These are phyloP conservation scores for Ichneumoninae sp. DNA, from an alignment of 2,888 invertebrate genomes.

Conservation along the genomic window DNA sequence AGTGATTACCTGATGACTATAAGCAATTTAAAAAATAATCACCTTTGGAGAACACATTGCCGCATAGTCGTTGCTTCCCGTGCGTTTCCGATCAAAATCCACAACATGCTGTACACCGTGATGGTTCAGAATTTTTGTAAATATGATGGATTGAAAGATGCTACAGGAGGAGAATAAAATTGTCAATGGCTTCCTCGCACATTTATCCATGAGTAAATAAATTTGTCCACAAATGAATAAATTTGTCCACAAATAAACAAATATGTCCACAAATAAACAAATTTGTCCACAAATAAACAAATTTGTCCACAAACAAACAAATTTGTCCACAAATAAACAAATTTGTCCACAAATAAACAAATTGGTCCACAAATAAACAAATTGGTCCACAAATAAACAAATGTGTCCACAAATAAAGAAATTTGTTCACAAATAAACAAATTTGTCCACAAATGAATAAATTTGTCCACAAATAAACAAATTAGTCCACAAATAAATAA, in stretches of 20 bases:
- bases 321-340: no score
- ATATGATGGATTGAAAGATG: slow-evolving; percentile 80
- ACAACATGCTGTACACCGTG: slow-evolving; percentile 77
- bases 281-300: no score
- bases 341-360: no score
- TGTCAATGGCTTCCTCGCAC: not conserved
- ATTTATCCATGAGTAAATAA: not conserved
- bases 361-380: no score
- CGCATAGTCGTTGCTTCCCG: slow-evolving; percentile 72
- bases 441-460: no score
- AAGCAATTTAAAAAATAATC: slow-evolving; percentile 37
- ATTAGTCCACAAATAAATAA: no score
- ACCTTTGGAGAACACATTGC: slow-evolving; percentile 81
- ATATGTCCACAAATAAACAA: no score
- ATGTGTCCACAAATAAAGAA: no score
- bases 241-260: not conserved
- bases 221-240: not conserved
- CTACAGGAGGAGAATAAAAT: slow-evolving; percentile 72
- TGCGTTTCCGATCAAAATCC: slow-evolving; percentile 73
- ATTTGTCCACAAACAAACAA: no score
- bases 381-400: no score
- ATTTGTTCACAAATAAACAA: no score
- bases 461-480: no score
- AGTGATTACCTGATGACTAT: not conserved
- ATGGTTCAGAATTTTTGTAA: slow-evolving; percentile 79